Evolutionary conservation across 2,113 vertebrate species (phyloP).

Genomic region (Eptesicus fuscus): DNA sequence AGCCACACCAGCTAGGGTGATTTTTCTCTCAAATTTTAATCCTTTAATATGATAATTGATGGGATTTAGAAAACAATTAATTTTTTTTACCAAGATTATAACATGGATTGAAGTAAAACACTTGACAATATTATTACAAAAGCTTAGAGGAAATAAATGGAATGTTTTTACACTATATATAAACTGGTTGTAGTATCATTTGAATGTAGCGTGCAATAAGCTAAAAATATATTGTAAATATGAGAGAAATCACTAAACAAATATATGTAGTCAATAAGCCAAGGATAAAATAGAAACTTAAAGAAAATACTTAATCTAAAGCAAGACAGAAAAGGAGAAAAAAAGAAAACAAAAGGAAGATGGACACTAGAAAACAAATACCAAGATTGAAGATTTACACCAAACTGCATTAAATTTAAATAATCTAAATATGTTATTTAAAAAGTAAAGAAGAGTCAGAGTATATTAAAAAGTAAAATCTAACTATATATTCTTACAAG

Average conservation of each 20-base stretch:
- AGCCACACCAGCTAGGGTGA: no score
- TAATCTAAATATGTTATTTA: neutral
- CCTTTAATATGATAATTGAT: neutral
- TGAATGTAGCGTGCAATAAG: neutral
- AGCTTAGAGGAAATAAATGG: neutral
- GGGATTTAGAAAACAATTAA: neutral
- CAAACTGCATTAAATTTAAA: neutral
- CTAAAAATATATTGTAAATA: neutral
- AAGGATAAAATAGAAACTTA: neutral
- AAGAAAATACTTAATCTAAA: neutral
- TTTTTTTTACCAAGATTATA: neutral
- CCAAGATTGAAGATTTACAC: no score
- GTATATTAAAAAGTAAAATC: neutral
- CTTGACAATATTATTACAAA: neutral
- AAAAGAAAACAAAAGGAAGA: neutral
- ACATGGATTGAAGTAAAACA: neutral
- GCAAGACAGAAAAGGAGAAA: neutral
- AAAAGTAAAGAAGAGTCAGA: neutral
- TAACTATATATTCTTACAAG: neutral
- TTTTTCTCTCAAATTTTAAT: neutral
- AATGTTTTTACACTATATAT: neutral
- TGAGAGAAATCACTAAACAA: neutral
- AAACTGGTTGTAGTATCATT: neutral
- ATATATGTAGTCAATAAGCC: neutral
- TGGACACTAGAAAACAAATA: neutral